Percentiles rank a stretch among this genome's conserved stretches.
Conservation (phyloP, 2,113 vertebrate genomes). For the Papio anubis region DNA sequence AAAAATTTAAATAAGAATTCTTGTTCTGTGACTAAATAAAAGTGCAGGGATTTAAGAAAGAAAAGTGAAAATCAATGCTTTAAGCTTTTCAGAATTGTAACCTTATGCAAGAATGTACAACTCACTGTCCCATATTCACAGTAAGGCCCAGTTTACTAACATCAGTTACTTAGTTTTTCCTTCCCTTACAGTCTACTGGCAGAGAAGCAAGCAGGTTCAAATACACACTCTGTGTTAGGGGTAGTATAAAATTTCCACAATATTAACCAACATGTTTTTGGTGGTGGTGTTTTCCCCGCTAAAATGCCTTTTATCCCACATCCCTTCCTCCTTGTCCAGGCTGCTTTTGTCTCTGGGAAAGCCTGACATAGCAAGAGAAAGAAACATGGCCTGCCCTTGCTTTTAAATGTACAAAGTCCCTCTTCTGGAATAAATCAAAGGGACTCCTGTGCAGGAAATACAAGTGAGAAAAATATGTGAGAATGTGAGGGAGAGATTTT, state of each 20-base stretch:
- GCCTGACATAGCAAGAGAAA: background rate
- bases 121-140: background rate
- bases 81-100: background rate
- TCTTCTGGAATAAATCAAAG: background rate
- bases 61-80: background rate
- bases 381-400: background rate
- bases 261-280: background rate
- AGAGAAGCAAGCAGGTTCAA: background rate
- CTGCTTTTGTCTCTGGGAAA: background rate
- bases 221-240: background rate
- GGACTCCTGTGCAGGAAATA: background rate
- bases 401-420: background rate
- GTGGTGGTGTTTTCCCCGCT: background rate
- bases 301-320: background rate
- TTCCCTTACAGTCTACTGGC: background rate
- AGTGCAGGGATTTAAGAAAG: background rate
- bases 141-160: background rate
- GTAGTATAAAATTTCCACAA: background rate
- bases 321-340: background rate
- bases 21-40: background rate
- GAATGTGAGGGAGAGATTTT: background rate
- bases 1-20: background rate
- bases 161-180: no score
- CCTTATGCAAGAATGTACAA: background rate
- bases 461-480: background rate